phyloP scores from a whole-genome alignment of 2,888 invertebrate species.

The Adela reaumurella region DNA sequence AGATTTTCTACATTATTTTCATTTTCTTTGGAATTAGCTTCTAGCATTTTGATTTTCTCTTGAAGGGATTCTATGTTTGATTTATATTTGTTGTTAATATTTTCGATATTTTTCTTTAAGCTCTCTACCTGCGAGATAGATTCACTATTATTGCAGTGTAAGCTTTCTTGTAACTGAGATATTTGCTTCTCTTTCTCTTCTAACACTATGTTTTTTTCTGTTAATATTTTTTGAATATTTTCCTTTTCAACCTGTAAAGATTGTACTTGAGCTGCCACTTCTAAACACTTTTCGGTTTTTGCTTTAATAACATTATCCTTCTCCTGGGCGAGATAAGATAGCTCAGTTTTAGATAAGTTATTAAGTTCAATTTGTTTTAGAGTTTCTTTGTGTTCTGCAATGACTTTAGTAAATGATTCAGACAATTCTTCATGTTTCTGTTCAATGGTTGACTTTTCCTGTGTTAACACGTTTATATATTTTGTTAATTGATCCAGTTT shows the following conservation, averaged over 20 bases:
- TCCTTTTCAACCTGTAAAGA: slow-evolving; percentile 26
- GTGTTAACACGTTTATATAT: slow-evolving; percentile 27
- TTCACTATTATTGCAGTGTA: slow-evolving; percentile 28
- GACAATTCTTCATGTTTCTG: slow-evolving; percentile 24
- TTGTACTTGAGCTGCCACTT: slow-evolving; percentile 24
- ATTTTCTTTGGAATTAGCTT: slow-evolving; percentile 24
- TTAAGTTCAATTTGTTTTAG: slow-evolving; percentile 27
- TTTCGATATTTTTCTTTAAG: slow-evolving; percentile 32
- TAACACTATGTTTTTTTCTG: slow-evolving; percentile 22
- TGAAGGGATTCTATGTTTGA: slow-evolving; percentile 37
- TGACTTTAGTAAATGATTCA: slow-evolving; percentile 25
- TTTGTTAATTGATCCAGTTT: slow-evolving; percentile 33
- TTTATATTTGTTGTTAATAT: slow-evolving; percentile 31
- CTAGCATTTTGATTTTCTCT: slow-evolving; percentile 26
- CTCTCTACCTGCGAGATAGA: slow-evolving; percentile 27
- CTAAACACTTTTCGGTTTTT: slow-evolving; percentile 25
- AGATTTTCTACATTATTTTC: slow-evolving; percentile 32
- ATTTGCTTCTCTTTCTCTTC: slow-evolving; percentile 30
- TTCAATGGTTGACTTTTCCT: slow-evolving; percentile 33
- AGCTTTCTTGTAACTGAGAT: slow-evolving; percentile 24
- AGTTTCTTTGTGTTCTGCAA: slow-evolving; percentile 23
- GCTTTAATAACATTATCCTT: slow-evolving; percentile 31
- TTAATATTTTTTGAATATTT: slow-evolving; percentile 25
- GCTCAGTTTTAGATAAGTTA: slow-evolving; percentile 18
- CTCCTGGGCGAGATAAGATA: slow-evolving; percentile 28